These are phyloP conservation scores for Anguilla japonica DNA, from an alignment of 2,113 vertebrate species.

Conservation along the genomic window DNA sequence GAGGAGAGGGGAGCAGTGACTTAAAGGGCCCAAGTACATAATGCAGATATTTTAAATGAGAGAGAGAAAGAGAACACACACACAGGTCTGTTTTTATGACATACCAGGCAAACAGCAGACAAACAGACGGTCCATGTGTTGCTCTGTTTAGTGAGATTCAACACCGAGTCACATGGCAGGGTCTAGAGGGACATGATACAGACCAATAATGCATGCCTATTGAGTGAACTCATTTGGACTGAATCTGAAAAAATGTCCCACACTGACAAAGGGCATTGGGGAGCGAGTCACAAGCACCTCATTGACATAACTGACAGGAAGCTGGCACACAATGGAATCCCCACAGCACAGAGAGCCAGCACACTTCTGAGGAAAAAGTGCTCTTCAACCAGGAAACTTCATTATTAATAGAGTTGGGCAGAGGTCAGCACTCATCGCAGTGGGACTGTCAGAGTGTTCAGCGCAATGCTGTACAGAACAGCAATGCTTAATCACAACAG, in stretches of 20 bases:
- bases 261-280: neutral
- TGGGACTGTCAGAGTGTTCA: neutral
- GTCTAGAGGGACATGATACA: neutral
- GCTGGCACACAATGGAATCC: neutral
- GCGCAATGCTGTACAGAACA: neutral
- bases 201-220: neutral
- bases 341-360: neutral
- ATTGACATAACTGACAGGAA: neutral
- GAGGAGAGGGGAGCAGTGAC: neutral
- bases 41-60: neutral
- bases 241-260: neutral
- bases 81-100: neutral
- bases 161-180: neutral
- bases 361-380: neutral
- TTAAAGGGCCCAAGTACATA: neutral
- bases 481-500: neutral
- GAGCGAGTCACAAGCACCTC: neutral
- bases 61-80: neutral
- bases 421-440: neutral
- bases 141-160: neutral
- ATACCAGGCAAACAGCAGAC: neutral
- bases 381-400: neutral
- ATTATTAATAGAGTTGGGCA: neutral
- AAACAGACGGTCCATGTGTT: neutral
- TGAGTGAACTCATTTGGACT: neutral